Percentiles rank a stretch among this genome's conserved stretches.
These are phyloP conservation scores for Cataglyphis hispanica DNA, from an alignment of 1,140 invertebrate genomes.

Conservation along the genomic window DNA sequence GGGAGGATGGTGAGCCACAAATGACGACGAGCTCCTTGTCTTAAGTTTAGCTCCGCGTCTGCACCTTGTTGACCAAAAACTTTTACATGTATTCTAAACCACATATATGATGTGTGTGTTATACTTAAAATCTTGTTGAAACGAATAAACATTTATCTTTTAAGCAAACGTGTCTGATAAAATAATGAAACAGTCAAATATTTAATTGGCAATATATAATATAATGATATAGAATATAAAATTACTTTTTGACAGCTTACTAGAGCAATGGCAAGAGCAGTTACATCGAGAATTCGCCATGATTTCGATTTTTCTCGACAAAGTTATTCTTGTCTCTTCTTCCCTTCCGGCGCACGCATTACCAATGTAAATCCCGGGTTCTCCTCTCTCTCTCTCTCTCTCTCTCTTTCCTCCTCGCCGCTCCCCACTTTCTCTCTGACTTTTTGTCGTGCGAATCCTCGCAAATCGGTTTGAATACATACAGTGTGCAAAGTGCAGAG, in stretches of 20 bases:
- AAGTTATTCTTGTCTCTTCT: constrained; percentile 40
- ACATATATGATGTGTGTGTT: not conserved
- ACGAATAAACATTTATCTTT: not conserved
- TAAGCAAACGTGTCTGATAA: not conserved
- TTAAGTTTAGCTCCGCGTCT: not conserved
- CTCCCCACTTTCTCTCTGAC: constrained; percentile 60
- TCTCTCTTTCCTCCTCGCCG: too few species aligned
- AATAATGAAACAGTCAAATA: not conserved
- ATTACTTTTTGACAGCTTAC: constrained; percentile 39
- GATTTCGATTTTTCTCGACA: constrained; percentile 64
- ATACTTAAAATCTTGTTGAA: not conserved
- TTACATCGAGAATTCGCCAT: constrained; percentile 14
- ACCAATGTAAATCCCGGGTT: constrained; percentile 79
- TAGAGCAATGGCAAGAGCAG: not conserved
- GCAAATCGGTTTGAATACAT: constrained; percentile 82
- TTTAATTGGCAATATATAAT: not conserved
- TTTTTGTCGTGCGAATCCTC: constrained; percentile 81
- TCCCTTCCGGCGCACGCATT: constrained; percentile 71
- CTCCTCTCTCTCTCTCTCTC: constrained; percentile 10
- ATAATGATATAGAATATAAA: constrained; percentile 1
- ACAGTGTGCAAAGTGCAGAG: constrained; percentile 72
- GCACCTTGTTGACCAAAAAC: constrained; percentile 37
- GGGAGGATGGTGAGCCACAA: constrained; percentile 25
- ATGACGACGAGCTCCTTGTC: constrained; percentile 40
- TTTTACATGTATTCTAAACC: constrained; percentile 6